Conservation (phyloP, 1,140 invertebrate species). For the Melitaea cinxia region DNA sequence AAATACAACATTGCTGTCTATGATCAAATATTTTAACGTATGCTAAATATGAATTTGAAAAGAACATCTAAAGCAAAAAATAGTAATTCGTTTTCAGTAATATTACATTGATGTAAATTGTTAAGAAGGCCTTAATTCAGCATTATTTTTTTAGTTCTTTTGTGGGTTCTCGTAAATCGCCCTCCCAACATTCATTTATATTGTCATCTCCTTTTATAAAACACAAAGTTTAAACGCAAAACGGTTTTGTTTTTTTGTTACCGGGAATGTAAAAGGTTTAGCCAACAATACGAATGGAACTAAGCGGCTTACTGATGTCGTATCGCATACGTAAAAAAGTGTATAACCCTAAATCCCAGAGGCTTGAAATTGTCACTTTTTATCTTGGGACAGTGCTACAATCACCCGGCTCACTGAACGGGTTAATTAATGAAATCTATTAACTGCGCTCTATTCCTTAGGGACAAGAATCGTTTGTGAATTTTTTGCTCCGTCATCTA, state of each 20-base stretch:
- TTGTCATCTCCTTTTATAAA: constrained; percentile 19
- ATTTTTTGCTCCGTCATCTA: constrained; percentile 70
- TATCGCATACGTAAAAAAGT: constrained; percentile 50
- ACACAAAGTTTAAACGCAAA: constrained; percentile 23
- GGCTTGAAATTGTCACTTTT: constrained; percentile 75
- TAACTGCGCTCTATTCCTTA: constrained; percentile 70
- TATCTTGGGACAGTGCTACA: constrained; percentile 70
- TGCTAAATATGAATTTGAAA: too few species aligned
- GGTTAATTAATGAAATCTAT: constrained; percentile 81
- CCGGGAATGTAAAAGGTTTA: constrained; percentile 32
- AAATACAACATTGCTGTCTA: too few species aligned
- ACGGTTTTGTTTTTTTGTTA: constrained; percentile 30
- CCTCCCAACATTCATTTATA: constrained; percentile 13
- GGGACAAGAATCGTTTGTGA: constrained; percentile 58
- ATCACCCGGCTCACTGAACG: constrained; percentile 78
- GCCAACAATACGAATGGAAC: constrained; percentile 36
- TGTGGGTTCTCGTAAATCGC: neutral
- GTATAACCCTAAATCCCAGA: constrained; percentile 56
- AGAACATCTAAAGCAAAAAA: too few species aligned
- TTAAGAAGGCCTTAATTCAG: too few species aligned
- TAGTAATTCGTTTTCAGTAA: too few species aligned
- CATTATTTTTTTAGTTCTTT: neutral
- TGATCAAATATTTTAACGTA: too few species aligned
- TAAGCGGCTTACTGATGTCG: constrained; percentile 43
- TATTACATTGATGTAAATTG: too few species aligned